Base-by-base conservation (phyloP, 2,797 vertebrate genomes). In the Todus mexicanus region DNA sequence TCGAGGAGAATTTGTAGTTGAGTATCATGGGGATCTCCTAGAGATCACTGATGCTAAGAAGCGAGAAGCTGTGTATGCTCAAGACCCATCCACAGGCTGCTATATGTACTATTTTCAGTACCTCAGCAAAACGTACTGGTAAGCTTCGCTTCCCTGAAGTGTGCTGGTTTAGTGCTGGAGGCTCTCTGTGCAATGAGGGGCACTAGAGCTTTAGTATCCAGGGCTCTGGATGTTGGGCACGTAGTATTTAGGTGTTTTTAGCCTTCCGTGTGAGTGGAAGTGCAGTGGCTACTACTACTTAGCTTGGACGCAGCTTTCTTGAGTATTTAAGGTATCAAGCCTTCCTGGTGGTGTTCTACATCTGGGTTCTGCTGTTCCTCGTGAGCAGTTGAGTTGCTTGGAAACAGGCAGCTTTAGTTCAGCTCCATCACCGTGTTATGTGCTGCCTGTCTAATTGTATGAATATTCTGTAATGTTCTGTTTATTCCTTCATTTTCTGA, bases 71-170 rank as follows among this genome's bases (percentile, higher is more conserved):
- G 70, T 98, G 45, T 99, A 99, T 0, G 98, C 98, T 18, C 97
- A 98, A 85, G 98, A 99, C 80, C 98, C 99, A 27, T 97, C 98
- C 75, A 98, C 98, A 1, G 99, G 99, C 97, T 99, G 99, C 98
- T 99, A 99, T 96, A 99, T 99, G 99, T 99, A 99, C 96, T 99
- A 99, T 92, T 99, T 99, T 96, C 98, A 98, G 96, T 98, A 98
- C 95, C 97, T 98, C 91, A 98, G 98, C 91, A 99, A 99, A 97
- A 98, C 98, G 0, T 99, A 99, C 97, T 99, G 99, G 99, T 99
- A 93, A 98, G 98, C 93, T 56, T 13, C 12, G 83, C 40, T 70
- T 70, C n/a, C 48, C n/a, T 23, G 23, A 35, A 26, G 12, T 38
- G 73, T 63, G 14, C 11, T 15, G 26, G 23, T 8, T 18, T 5